phyloP scores from a whole-genome alignment of 2,888 invertebrate species.

The Myopa testacea region DNA sequence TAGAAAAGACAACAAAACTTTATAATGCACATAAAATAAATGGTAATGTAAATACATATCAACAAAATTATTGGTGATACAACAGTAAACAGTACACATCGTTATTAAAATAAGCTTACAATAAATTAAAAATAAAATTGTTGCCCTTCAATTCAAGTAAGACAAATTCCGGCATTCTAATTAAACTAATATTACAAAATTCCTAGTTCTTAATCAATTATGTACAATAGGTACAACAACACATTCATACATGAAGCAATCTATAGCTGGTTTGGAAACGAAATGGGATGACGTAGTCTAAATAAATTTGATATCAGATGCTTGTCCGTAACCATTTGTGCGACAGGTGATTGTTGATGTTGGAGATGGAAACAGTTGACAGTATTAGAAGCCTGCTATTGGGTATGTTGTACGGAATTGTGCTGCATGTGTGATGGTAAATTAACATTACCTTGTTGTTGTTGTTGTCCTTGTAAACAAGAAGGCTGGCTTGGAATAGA shows the following conservation, averaged over 20 bases:
- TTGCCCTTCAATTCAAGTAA: background rate
- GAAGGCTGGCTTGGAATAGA: conserved; percentile 71
- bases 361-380: conserved; percentile 50
- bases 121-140: background rate
- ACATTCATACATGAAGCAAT: background rate
- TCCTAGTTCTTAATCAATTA: conserved; percentile 24
- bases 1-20: too few relatives aligned
- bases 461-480: conserved; percentile 51
- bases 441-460: conserved; percentile 48
- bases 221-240: conserved; percentile 27
- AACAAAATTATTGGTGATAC: background rate
- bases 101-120: background rate
- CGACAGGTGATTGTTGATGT: background rate
- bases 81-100: background rate
- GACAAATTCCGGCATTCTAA: background rate
- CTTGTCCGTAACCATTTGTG: conserved; percentile 54
- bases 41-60: background rate
- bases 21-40: background rate
- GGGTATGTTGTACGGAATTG: conserved; percentile 61
- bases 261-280: conserved; percentile 17
- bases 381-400: conserved; percentile 59
- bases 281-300: conserved; percentile 55
- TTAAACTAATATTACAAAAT: background rate
- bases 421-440: conserved; percentile 63
- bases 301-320: conserved; percentile 60